Base-by-base conservation (phyloP, 2,113 vertebrate species). In the Hippocampus comes region DNA sequence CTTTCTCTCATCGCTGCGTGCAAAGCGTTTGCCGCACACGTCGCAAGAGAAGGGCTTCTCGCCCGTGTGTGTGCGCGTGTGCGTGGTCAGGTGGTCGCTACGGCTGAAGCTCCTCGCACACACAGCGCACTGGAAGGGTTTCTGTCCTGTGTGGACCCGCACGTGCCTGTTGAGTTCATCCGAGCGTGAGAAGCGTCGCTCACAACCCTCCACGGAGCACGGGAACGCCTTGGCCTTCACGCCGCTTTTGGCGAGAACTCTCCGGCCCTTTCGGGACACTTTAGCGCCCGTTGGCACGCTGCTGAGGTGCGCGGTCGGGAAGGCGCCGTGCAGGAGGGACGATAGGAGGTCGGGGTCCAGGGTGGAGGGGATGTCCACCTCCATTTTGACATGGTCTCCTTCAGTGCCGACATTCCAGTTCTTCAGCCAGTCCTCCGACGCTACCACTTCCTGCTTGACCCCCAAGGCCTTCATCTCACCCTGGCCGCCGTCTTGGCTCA, bases 41-140 rank as follows among this genome's bases (percentile, higher is more conserved):
- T 97, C 96, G n/a, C 96, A 98, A 42, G 96, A 95, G 84, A 97
- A 98, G 30, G 96, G 96, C 82, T 98, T 98, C 82, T 98, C 96
- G 0, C 96, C 96, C 0, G 96, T 98, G 93, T 98, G 96, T 38
- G 96, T 98, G 87, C 96, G 92, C 90, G 96, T 95, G 91, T 98
- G 96, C 20, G 96, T 98, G 87, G 96, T 98, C 78, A 98, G 94
- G 92, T 98, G 96, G 93, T 98, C 96, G 53, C 96, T 98, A 90
- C 96, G 96, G 93, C 96, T 97, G 90, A 97, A 98, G 87, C 94
- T 95, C 78, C 96, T 90, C 85, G 96, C 75, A 90, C 96, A 98
- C 86, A 98, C 95, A 78, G 94, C 87, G 88, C 96, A 98, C 91
- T 95, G 95, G 92, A 98, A 98, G 38, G 96, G 96, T 63, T 97